Conservation (phyloP, 2,797 vertebrate species). For the Melanotaenia maccullochi region DNA sequence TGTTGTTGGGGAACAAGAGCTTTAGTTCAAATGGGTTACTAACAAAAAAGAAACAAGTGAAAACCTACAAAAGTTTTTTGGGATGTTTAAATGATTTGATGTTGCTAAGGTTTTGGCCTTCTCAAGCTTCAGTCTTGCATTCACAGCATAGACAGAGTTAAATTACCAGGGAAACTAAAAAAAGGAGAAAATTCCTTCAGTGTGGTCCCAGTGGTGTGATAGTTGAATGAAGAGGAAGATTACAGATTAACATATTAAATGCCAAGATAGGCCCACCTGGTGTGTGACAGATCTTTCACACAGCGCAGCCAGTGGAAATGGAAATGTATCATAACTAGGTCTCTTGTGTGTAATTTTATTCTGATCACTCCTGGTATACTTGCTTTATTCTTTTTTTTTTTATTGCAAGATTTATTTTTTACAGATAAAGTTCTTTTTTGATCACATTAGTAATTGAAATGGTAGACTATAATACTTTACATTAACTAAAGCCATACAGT, state of each 20-base stretch:
- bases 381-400: slow-evolving; percentile 51
- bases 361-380: slow-evolving; percentile 61
- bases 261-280: slow-evolving; percentile 75
- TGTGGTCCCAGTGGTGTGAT: slow-evolving; percentile 52
- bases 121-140: slow-evolving; percentile 32
- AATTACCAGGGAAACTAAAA: slow-evolving; percentile 28
- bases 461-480: slow-evolving; percentile 29
- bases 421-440: slow-evolving; percentile 61
- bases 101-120: slow-evolving; percentile 14
- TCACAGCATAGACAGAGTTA: slow-evolving; percentile 52
- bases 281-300: slow-evolving; percentile 72
- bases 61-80: neutral
- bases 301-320: slow-evolving; percentile 64
- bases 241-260: slow-evolving; percentile 80
- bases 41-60: neutral
- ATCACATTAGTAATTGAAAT: slow-evolving; percentile 69
- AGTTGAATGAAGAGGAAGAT: slow-evolving; percentile 71
- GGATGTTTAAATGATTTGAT: slow-evolving; percentile 26
- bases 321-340: slow-evolving; percentile 66
- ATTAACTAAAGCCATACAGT: slow-evolving; percentile 35
- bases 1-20: neutral
- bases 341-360: slow-evolving; percentile 65
- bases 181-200: slow-evolving; percentile 29
- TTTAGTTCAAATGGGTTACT: neutral
- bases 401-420: slow-evolving; percentile 39